phyloP scores from a whole-genome alignment of 2,797 vertebrate genomes.

The Mastacembelus armatus region DNA sequence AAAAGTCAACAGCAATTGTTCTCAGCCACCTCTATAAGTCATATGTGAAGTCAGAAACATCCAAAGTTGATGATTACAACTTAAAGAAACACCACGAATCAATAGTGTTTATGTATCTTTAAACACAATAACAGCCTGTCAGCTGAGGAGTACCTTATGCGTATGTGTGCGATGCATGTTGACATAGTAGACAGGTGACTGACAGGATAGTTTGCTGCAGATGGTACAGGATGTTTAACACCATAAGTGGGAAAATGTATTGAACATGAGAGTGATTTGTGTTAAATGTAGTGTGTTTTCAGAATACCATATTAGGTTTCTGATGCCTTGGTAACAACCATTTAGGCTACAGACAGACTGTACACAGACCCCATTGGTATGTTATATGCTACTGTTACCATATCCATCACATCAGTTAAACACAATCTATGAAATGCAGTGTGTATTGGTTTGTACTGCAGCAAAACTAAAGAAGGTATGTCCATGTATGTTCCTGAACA shows the following conservation, averaged over 20 bases:
- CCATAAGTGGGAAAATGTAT: constrained; percentile 20
- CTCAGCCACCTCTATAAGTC: not conserved
- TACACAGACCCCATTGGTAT: too few species aligned
- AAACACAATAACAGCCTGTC: constrained; percentile 66
- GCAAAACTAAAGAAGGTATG: constrained; percentile 31
- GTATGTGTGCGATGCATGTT: not conserved
- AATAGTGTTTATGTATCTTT: too few species aligned
- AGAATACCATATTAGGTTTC: constrained; percentile 27
- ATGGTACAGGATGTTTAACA: constrained; percentile 18
- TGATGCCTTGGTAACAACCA: constrained; percentile 2
- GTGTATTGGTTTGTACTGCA: constrained; percentile 10
- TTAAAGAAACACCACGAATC: too few species aligned
- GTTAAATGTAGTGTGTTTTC: not conserved
- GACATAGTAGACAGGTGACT: constrained; percentile 50
- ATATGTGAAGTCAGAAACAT: constrained; percentile 26
- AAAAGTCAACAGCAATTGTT: too few species aligned
- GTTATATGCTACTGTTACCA: not conserved
- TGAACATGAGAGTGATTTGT: constrained; percentile 22
- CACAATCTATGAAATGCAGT: constrained; percentile 1
- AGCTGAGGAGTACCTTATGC: constrained; percentile 14
- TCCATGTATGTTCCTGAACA: constrained; percentile 35
- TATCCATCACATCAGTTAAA: constrained; percentile 7
- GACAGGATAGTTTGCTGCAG: constrained; percentile 37
- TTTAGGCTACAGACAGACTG: not conserved
- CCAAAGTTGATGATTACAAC: constrained; percentile 28